phyloP scores from a whole-genome alignment of 1,140 invertebrate species.

The Lysiphlebus fabarum region DNA sequence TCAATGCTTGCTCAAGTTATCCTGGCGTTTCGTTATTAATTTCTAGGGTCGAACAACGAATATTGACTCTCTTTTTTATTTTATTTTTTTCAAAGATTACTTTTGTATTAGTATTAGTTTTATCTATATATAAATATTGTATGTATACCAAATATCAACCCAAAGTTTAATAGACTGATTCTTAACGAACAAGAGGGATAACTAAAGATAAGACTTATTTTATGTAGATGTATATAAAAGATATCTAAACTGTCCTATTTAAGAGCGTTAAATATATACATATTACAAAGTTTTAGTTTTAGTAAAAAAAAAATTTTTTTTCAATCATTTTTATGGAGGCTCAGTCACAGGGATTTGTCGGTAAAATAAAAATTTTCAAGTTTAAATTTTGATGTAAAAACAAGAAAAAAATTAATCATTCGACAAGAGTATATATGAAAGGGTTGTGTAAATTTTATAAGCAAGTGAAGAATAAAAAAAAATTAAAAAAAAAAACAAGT shows the following conservation, averaged over 20 bases:
- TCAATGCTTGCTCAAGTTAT: slow-evolving; percentile 19
- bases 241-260: not conserved
- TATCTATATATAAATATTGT: slow-evolving; percentile 11
- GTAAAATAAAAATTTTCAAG: no score
- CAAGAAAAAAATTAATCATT: no score
- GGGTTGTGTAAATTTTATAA: not conserved
- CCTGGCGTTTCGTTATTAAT: slow-evolving; percentile 28
- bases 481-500: not conserved
- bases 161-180: slow-evolving; percentile 22
- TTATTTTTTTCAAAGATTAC: no score
- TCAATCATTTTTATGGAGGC: no score
- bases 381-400: not conserved
- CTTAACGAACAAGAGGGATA: slow-evolving; percentile 8
- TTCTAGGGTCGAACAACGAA: slow-evolving; percentile 22
- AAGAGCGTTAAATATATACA: slow-evolving; percentile 21
- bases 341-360: no score
- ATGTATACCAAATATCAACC: not conserved
- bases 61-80: slow-evolving; percentile 14
- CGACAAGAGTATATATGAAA: not conserved
- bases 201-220: slow-evolving; percentile 12
- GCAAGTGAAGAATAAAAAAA: not conserved
- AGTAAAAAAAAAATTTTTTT: slow-evolving; percentile 12
- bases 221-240: no score
- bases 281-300: slow-evolving; percentile 1
- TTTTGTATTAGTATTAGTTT: not conserved